phyloP scores from a whole-genome alignment of 2,888 invertebrate genomes.

The Dicyrtoma fusca region DNA sequence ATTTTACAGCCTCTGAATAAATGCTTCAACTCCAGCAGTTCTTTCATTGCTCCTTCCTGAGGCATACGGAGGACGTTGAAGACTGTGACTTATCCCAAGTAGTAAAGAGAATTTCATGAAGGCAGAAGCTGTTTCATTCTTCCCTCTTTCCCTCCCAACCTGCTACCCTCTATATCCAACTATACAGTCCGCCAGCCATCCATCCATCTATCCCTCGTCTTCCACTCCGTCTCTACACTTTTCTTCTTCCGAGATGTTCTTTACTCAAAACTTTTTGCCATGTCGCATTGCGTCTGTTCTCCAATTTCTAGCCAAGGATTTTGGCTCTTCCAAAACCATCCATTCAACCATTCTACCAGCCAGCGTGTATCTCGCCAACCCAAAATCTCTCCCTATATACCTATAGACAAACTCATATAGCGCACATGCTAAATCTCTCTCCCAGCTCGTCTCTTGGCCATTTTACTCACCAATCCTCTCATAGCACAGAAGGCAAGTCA shows the following conservation, averaged over 20 bases:
- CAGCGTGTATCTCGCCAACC: too few species aligned
- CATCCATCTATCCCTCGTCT: constrained; percentile 17
- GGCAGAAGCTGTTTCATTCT: too few species aligned
- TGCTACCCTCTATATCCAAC: background rate
- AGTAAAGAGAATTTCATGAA: too few species aligned
- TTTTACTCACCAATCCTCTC: background rate
- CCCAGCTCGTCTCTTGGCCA: constrained; percentile 3
- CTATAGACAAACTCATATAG: background rate
- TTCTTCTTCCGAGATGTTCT: background rate
- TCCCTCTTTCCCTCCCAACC: constrained; percentile 7
- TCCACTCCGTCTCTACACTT: too few species aligned
- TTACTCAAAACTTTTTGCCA: constrained; percentile 45
- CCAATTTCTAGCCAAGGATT: constrained; percentile 4
- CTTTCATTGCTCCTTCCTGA: constrained; percentile 5
- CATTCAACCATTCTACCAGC: too few species aligned
- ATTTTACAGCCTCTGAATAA: background rate
- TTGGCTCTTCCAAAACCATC: constrained; percentile 3
- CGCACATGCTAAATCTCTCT: constrained; percentile 2
- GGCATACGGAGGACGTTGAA: too few species aligned
- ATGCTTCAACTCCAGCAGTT: background rate
- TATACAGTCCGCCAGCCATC: background rate
- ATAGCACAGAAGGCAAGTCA: too few species aligned
- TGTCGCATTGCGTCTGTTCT: constrained; percentile 56
- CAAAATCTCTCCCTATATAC: too few species aligned
- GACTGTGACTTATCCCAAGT: too few species aligned